Conservation (phyloP, 2,113 vertebrate species). For the Corvus moneduloides region DNA sequence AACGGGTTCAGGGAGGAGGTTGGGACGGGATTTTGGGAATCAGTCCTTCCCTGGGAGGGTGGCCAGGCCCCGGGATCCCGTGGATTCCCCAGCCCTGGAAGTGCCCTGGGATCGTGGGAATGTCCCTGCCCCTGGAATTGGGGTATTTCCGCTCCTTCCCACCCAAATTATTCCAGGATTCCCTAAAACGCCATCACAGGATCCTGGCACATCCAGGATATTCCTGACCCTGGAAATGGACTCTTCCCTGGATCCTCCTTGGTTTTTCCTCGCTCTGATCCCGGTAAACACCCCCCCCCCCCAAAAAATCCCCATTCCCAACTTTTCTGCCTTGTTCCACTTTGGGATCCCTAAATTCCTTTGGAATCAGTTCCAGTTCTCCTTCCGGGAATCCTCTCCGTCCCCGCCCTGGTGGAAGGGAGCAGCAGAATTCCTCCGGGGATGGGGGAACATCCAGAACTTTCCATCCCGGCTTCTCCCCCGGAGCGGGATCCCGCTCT, state of each 20-base stretch:
- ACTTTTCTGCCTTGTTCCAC: too few species aligned
- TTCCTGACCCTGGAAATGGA: not conserved
- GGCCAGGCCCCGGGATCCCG: not conserved
- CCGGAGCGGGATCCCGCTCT: not conserved
- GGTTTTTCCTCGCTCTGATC: too few species aligned
- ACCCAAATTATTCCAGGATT: not conserved
- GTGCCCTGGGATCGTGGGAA: not conserved
- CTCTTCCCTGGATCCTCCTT: too few species aligned
- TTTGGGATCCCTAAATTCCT: too few species aligned
- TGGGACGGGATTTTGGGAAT: not conserved
- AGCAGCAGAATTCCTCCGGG: too few species aligned
- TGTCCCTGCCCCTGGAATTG: not conserved
- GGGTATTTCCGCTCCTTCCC: too few species aligned
- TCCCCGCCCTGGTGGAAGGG: too few species aligned
- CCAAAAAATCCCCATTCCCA: too few species aligned
- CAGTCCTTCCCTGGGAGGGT: too few species aligned
- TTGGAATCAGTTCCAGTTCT: too few species aligned
- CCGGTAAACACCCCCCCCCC: too few species aligned
- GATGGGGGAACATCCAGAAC: not conserved
- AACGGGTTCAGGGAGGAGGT: not conserved
- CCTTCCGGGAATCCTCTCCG: not conserved
- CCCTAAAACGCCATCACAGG: rapidly evolving
- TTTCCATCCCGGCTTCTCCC: not conserved
- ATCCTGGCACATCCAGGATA: not conserved
- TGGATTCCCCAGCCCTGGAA: not conserved